Evolutionary conservation across 2,888 invertebrate species (phyloP).

Genomic region (Imbricaverruca yamaguchii): DNA sequence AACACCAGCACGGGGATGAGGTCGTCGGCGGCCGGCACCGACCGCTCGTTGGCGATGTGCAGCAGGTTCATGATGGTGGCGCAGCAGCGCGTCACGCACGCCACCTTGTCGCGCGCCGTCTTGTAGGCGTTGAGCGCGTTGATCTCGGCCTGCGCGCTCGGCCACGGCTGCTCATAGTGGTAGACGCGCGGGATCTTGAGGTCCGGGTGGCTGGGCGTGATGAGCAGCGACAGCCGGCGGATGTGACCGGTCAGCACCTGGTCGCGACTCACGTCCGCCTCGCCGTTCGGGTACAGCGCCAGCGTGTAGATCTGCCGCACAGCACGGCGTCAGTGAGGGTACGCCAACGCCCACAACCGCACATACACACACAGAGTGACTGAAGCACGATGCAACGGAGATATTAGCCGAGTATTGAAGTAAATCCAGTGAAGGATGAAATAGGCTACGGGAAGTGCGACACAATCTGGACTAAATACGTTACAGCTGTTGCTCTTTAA

Average conservation of each 20-base stretch:
- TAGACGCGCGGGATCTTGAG: conserved; percentile 68
- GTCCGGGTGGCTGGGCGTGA: conserved; percentile 72
- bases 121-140: conserved; percentile 81
- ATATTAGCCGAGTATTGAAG: too few species aligned
- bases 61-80: conserved; percentile 89
- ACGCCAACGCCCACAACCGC: too few species aligned
- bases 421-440: too few species aligned
- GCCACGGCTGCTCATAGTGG: conserved; percentile 90
- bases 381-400: too few species aligned
- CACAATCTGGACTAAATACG: too few species aligned
- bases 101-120: conserved; percentile 77
- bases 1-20: conserved; percentile 93
- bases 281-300: conserved; percentile 94
- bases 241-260: conserved; percentile 86
- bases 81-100: conserved; percentile 77
- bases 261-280: conserved; percentile 86
- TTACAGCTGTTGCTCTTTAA: too few species aligned
- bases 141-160: conserved; percentile 81
- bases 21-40: conserved; percentile 85
- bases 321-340: background rate
- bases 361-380: too few species aligned
- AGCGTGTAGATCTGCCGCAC: conserved; percentile 71
- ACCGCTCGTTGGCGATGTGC: conserved; percentile 59
- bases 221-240: conserved; percentile 62
- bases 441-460: too few species aligned